These are phyloP conservation scores for Cyphomyrus plagiostoma DNA, from an alignment of 2,113 vertebrate genomes.

Conservation along the genomic window DNA sequence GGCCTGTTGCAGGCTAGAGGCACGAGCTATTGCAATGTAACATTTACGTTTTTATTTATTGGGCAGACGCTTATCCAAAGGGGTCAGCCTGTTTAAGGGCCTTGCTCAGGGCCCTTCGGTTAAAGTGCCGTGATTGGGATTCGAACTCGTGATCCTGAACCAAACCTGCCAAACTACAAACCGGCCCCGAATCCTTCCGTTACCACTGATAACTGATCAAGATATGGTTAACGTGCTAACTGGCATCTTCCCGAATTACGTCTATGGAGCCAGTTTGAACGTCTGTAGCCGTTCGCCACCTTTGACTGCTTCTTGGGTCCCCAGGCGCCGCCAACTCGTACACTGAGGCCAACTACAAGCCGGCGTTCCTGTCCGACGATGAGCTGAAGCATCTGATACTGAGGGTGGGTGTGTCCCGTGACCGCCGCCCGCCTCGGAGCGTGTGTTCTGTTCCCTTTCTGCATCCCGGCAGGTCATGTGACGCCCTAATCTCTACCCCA, in stretches of 20 bases:
- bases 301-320: background rate
- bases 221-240: background rate
- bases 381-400: conserved; percentile 97
- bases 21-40: background rate
- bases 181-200: background rate
- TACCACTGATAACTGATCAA: background rate
- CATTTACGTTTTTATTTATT: background rate
- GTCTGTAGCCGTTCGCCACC: background rate
- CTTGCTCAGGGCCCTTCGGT: background rate
- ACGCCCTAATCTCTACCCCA: background rate
- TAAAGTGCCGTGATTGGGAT: background rate
- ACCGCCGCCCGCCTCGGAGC: background rate
- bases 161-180: background rate
- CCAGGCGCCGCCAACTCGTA: conserved; percentile 92
- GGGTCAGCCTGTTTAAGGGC: background rate
- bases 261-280: background rate
- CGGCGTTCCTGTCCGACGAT: conserved; percentile 93
- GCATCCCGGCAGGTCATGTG: background rate
- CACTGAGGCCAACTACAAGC: conserved; percentile 98
- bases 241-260: background rate
- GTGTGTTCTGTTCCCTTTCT: background rate
- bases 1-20: too few species aligned
- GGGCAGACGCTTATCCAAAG: background rate
- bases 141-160: background rate
- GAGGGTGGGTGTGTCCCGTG: conserved; percentile 65